Conservation (phyloP, 2,113 vertebrate species). For the Phoenicopterus ruber region DNA sequence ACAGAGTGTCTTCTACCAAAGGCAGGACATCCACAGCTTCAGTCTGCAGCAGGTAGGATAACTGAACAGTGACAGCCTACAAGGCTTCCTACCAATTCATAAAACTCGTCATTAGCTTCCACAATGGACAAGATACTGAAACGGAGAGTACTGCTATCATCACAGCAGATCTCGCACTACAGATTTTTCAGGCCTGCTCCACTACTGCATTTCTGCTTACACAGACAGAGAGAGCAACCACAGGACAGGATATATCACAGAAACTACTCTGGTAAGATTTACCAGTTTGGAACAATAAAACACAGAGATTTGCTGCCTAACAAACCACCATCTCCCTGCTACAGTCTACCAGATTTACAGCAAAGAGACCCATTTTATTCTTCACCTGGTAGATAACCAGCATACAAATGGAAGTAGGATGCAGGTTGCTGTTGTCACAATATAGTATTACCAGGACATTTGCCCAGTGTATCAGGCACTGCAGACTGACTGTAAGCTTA, state of each 20-base stretch:
- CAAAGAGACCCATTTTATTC: neutral
- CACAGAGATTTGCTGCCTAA: neutral
- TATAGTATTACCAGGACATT: neutral
- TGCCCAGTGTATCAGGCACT: neutral
- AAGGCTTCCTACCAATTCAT: neutral
- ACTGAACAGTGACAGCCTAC: neutral
- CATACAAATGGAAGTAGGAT: neutral
- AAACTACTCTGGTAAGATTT: neutral
- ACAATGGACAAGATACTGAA: neutral
- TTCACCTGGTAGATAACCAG: neutral
- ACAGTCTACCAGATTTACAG: neutral
- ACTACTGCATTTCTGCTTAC: neutral
- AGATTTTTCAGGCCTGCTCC: neutral
- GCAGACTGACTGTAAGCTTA: neutral
- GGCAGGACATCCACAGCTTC: neutral
- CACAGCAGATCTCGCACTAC: neutral
- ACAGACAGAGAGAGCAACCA: neutral
- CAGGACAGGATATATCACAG: neutral
- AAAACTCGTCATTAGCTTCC: neutral
- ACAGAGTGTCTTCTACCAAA: neutral
- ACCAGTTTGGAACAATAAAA: neutral
- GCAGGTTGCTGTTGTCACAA: neutral
- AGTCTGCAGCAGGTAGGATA: neutral
- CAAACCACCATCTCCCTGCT: neutral
- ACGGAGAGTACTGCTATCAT: neutral